phyloP scores from a whole-genome alignment of 2,888 invertebrate genomes.

The Melanchra persicariae region DNA sequence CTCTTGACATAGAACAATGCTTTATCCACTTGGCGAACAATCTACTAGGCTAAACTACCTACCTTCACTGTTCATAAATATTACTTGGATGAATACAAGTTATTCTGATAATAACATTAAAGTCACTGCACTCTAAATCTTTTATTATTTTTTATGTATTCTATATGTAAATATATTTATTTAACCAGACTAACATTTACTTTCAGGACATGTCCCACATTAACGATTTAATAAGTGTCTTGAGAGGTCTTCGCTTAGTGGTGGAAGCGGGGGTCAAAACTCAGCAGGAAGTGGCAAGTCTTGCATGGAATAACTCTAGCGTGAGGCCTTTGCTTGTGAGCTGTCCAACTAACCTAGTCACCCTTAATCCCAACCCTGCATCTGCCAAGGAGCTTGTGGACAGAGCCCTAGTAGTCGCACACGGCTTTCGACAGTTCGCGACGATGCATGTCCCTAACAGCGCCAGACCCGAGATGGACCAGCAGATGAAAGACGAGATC shows the following conservation, averaged over 20 bases:
- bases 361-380: slow-evolving; percentile 76
- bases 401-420: slow-evolving; percentile 92
- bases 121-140: background rate
- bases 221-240: slow-evolving; percentile 92
- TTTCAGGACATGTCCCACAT: slow-evolving; percentile 90
- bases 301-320: slow-evolving; percentile 93
- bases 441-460: slow-evolving; percentile 80
- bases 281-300: slow-evolving; percentile 91
- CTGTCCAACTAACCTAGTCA: slow-evolving; percentile 80
- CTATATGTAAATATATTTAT: slow-evolving; percentile 44
- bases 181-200: slow-evolving; percentile 71
- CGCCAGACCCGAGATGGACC: slow-evolving; percentile 76
- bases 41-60: background rate
- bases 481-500: slow-evolving; percentile 80
- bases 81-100: background rate
- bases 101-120: slow-evolving; percentile 10
- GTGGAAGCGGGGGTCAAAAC: slow-evolving; percentile 92
- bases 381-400: slow-evolving; percentile 88
- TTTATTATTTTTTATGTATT: slow-evolving; percentile 17
- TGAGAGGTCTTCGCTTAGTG: slow-evolving; percentile 93
- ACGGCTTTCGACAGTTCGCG: slow-evolving; percentile 92
- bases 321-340: slow-evolving; percentile 86
- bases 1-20: background rate
- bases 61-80: background rate
- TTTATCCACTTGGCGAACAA: background rate